Evolutionary conservation across 2,888 invertebrate genomes (phyloP).

Genomic region (Coenonympha arcania): DNA sequence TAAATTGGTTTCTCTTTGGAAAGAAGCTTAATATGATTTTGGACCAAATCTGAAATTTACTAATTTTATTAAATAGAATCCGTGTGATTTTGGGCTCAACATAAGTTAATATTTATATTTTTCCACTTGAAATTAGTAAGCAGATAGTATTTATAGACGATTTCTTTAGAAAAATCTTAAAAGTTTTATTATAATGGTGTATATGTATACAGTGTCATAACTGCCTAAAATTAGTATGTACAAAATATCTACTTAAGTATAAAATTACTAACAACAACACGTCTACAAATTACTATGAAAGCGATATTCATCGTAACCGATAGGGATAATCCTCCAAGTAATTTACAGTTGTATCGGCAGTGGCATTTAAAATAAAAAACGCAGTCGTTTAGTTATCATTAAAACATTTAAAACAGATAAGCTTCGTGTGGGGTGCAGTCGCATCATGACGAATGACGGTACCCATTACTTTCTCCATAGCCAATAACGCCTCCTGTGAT

Average conservation of each 20-base stretch:
- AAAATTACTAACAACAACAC: background rate
- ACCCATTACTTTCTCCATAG: conserved; percentile 55
- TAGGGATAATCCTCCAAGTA: conserved; percentile 12
- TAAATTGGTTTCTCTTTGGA: background rate
- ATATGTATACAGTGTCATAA: no score
- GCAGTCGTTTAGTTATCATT: conserved; percentile 32
- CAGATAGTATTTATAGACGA: no score
- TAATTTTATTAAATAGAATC: background rate
- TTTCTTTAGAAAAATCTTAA: no score
- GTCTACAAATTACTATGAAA: background rate
- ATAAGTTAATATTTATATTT: background rate
- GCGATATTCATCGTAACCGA: background rate
- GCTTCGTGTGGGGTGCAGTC: conserved; percentile 56
- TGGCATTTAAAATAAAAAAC: conserved; percentile 11
- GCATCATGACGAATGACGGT: conserved; percentile 52
- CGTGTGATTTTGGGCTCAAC: background rate
- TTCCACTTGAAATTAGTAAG: no score
- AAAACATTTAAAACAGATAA: conserved; percentile 38
- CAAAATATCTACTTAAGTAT: no score
- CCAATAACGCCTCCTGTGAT: conserved; percentile 55
- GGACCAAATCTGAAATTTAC: background rate
- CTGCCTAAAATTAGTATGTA: background rate
- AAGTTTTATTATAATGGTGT: no score
- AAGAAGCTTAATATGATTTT: background rate
- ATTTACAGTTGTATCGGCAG: conserved; percentile 8